phyloP scores from a whole-genome alignment of 2,888 invertebrate species.

The Coelinius sp. region DNA sequence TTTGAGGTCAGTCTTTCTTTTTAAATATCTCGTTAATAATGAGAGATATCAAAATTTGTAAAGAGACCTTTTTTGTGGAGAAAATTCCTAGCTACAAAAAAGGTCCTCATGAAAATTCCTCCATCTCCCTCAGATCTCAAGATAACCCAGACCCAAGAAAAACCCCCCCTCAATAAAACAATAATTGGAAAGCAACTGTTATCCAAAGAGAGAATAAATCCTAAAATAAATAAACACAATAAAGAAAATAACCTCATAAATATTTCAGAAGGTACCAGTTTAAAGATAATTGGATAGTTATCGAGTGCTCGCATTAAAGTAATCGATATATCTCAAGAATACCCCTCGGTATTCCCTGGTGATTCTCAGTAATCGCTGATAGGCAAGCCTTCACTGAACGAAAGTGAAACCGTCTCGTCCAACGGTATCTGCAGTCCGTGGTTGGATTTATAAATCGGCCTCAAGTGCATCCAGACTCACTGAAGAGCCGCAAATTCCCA shows the following conservation, averaged over 20 bases:
- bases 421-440: conserved; percentile 45
- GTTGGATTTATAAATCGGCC: conserved; percentile 37
- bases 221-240: conserved; percentile 32
- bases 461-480: conserved; percentile 38
- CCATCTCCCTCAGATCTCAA: no score
- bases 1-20: no score
- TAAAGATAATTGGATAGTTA: conserved; percentile 19
- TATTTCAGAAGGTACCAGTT: background rate
- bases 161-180: conserved; percentile 1
- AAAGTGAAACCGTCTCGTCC: conserved; percentile 57
- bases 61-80: no score
- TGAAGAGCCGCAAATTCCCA: conserved; percentile 38
- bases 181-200: background rate
- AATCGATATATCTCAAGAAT: conserved; percentile 1
- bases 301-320: background rate
- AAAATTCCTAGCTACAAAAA: no score
- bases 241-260: conserved; percentile 29
- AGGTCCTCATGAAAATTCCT: background rate
- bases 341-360: conserved; percentile 2
- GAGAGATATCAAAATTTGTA: no score
- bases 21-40: no score
- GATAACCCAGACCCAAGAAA: background rate
- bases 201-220: background rate
- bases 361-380: conserved; percentile 27
- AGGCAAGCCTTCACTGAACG: conserved; percentile 10